Evolutionary conservation across 2,113 vertebrate genomes (phyloP), one percentile per base, ranked within the genome.

Genomic region (Lichenostomus cassidix): DNA sequence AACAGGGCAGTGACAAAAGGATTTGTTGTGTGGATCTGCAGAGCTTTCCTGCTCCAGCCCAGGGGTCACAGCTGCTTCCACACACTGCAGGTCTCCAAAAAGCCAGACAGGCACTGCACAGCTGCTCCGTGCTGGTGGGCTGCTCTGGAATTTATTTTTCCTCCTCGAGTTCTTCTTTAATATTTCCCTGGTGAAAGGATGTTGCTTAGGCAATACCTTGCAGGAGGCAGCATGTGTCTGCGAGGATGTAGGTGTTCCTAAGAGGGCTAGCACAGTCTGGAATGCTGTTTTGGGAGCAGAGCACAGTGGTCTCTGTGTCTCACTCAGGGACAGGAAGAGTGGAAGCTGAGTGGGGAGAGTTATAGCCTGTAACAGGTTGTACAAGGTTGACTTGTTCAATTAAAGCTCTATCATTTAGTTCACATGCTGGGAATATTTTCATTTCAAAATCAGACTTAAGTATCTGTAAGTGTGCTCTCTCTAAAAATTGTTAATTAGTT

Each of bases 181-280:
- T 85, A 77, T 85, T 80, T 83, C 75, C 78, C 81, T 80, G 70
- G 42, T 91, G 94, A 73, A 92, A 85, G 56, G 65, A 85, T 18
- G 1, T 90, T 85, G 16, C 37, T 86, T 87, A 58, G 81, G 83
- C 63, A 73, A 18, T 80, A 49, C 23, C 23, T 95, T 92, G 59
- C 41, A 73, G 63, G 75, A 84, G 35, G 70, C 53, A 91, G 41
- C 58, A 28, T 77, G 70, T 89, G 50, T 91, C 84, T 87, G 62
- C 2, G 4, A 56, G 70, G 22, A 49, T 7, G 27, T 59, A 52
- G 58, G 20, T 60, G n/a, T 39, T 92, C 33, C 18, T 50, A 73
- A 69, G 23, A 23, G 4, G 44, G 65, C 53, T 56, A 64, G 53
- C 28, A 22, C 23, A 37, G 44, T 35, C 79, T 71, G 74, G 78